Base-by-base conservation (phyloP, 2,888 invertebrate species). In the Tubulanus polymorphus region DNA sequence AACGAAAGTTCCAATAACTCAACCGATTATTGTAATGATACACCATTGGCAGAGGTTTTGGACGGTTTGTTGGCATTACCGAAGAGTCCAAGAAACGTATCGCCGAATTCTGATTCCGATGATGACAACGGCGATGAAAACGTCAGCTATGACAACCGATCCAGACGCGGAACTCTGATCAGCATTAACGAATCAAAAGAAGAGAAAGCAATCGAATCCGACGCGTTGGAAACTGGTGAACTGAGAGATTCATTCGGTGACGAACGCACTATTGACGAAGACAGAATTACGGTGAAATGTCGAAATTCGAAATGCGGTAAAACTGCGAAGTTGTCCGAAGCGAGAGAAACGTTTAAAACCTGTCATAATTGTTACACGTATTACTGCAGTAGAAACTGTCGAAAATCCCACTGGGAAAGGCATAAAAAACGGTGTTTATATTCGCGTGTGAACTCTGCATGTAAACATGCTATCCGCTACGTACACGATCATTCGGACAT, bases 281-380 rank as follows among this genome's bases (percentile, higher is more conserved):
- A 64, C 46, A 58, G 61, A 37, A 52, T 62, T 8, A 52, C 61
- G 18, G 63, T 72, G 1, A 60, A 59, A 37, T 72, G 72, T 59
- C 68, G 74, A 12, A 75, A 79, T 57, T 62, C 66, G 1, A 63
- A 69, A 48, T 80, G 80, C 55, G 68, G 70, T 26, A 61, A 67
- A 32, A 68, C 67, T 6, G 62, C 70, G 3, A 66, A 69, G 37
- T 55, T 88, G 55, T 82, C 85, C 57, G 88, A 91, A 67, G 94
- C 94, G 59, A 87, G 89, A 65, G 84, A 86, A 67, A 85, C 85
- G 69, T 95, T 88, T 83, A 93, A 94, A 79, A 90, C 89, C 68
- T 93, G 93, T 80, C 93, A 93, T 82, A 94, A 95, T 79, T 96
- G 96, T 82, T 89, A 90, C 66, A 91, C 93, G 73, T 87, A 90